Evolutionary conservation across 2,113 vertebrate species (phyloP).

Genomic region (Vulpes vulpes): DNA sequence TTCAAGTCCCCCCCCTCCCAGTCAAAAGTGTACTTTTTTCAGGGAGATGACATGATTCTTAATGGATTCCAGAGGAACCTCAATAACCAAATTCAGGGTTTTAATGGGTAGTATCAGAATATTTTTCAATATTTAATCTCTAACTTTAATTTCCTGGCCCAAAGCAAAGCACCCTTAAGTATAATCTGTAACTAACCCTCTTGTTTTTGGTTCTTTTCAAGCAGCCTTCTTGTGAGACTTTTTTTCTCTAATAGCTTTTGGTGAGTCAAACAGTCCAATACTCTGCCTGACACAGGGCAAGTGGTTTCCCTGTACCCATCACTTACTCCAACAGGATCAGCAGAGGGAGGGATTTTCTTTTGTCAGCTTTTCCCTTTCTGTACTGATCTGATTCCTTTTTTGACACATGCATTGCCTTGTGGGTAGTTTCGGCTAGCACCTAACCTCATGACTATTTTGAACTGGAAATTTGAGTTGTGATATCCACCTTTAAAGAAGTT

Average conservation of each 20-base stretch:
- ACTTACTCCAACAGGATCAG: not conserved
- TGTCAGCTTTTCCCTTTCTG: not conserved
- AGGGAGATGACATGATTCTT: not conserved
- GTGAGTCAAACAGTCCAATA: not conserved
- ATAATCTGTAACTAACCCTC: not conserved
- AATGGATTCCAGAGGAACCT: not conserved
- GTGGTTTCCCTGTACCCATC: not conserved
- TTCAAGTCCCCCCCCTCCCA: not conserved
- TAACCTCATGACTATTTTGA: not conserved
- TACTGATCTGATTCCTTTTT: not conserved
- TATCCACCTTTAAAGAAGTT: not conserved
- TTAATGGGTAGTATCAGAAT: not conserved
- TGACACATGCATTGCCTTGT: not conserved
- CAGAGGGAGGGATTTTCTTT: not conserved
- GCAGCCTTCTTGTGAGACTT: not conserved
- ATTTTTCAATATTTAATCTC: not conserved
- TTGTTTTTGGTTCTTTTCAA: not conserved
- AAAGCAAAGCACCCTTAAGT: not conserved
- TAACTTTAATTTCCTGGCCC: conserved; percentile 19
- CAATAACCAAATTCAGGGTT: not conserved
- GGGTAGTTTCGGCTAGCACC: not conserved
- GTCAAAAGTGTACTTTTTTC: not conserved
- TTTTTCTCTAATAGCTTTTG: not conserved
- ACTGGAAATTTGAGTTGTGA: not conserved
- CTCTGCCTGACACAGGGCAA: not conserved